A percentile compares a stretch with the other conserved stretches of the same genome.
Conservation (phyloP, 37 sponge, comb jelly and placozoan genomes). For the Chondrilla cf. caribensis region DNA sequence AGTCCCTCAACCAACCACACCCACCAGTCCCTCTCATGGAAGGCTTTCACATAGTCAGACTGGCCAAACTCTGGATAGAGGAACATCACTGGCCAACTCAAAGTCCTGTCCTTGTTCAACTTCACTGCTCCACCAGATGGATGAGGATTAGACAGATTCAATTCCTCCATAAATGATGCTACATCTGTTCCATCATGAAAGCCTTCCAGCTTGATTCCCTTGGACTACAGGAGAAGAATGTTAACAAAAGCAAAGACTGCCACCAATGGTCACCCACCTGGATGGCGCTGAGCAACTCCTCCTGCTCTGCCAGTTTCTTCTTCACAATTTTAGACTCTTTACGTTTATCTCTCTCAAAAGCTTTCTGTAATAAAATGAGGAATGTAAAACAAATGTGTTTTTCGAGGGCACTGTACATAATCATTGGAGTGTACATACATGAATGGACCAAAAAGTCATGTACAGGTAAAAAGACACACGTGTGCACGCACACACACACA, state of each 20-base stretch:
- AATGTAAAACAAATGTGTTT: background rate
- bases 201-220: no score
- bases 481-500: slow-evolving; percentile 8
- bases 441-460: no score
- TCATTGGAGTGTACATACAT: no score
- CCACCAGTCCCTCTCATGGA: slow-evolving; percentile 60
- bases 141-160: slow-evolving; percentile 21
- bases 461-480: background rate
- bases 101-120: slow-evolving; percentile 41
- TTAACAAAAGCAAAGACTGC: no score
- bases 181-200: no score
- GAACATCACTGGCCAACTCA: slow-evolving; percentile 87
- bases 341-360: slow-evolving; percentile 56
- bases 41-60: slow-evolving; percentile 68
- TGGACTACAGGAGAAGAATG: no score
- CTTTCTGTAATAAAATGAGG: slow-evolving; percentile 42
- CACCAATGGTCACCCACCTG: slow-evolving; percentile 29
- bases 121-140: slow-evolving; percentile 51
- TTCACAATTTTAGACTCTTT: slow-evolving; percentile 28
- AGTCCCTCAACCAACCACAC: no score
- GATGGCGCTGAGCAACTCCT: slow-evolving; percentile 42
- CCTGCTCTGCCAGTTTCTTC: slow-evolving; percentile 15
- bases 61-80: slow-evolving; percentile 87
- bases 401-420: no score
- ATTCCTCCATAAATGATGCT: background rate